Evolutionary conservation across 2,113 vertebrate species (phyloP), one percentile per base, ranked within the genome.

Genomic region (Butorides virescens): DNA sequence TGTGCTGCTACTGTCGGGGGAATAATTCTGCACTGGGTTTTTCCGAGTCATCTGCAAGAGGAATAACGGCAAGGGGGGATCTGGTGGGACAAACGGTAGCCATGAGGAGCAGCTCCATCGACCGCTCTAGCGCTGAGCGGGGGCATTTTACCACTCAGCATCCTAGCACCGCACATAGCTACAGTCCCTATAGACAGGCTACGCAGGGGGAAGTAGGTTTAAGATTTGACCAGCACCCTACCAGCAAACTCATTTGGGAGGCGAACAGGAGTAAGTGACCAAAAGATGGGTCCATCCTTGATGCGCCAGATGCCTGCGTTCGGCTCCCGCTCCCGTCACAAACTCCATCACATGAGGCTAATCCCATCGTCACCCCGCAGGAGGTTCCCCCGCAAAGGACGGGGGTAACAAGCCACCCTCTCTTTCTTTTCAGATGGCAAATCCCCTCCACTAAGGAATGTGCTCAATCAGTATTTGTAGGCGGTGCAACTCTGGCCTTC

Each of bases 391-490:
- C 1, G 11, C 7, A 17, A 79, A 56, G 46, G n/a, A 6, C 8
- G 3, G 8, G 11, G 52, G 11, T 6, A 68, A 65, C 22, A 52
- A 66, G 42, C 8, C 44, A 42, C 15, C 15, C 30, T 71, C n/a
- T 39, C 27, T 39, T 37, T 19, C 49, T 58, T 58, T 42, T 23
- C 32, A 62, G 52, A 91, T 4, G 32, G 56, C 37, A 55, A 30
- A 67, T 18, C 13, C 39, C 44, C 9, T 32, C 50, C 52, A 15
- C 42, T 18, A 23, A 4, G 6, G 26, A 49, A 27, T 1, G 7
- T 0, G 0, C 42, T 65, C 20, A 2, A 47, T 21, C 37, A 30
- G n/a, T 10, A 36, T 29, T 67, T 44, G 39, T 0, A 58, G 42
- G 12, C 2, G 0, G 34, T 3, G 6, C 17, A 52, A 21, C 15